phyloP scores from a whole-genome alignment of 2,113 vertebrate species.

The Chloroceryle aenea region DNA sequence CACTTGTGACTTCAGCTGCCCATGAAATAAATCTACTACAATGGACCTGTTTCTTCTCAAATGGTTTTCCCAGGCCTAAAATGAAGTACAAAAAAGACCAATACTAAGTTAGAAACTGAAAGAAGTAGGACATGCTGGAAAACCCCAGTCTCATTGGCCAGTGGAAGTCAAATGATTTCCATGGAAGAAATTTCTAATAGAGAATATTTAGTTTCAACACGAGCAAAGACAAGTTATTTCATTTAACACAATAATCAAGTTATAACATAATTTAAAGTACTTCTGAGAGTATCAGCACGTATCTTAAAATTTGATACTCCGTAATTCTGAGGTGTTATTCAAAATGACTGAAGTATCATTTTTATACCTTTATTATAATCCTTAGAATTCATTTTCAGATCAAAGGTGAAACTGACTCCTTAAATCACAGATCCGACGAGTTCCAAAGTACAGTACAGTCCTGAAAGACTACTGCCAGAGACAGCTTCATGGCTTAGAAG shows the following conservation, averaged over 20 bases:
- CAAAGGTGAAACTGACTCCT: not conserved
- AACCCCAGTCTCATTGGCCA: not conserved
- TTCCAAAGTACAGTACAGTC: not conserved
- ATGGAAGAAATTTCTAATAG: not conserved
- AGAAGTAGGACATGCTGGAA: not conserved
- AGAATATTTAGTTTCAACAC: not conserved
- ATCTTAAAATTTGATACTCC: not conserved
- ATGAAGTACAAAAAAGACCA: not conserved
- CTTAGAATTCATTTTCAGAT: not conserved
- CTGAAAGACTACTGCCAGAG: not conserved
- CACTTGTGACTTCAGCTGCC: constrained; percentile 97
- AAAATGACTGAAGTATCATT: not conserved
- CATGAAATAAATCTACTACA: constrained; percentile 97
- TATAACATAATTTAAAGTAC: not conserved
- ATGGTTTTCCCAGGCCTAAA: constrained; percentile 98
- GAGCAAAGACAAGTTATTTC: not conserved
- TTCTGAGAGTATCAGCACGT: not conserved
- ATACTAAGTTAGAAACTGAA: not conserved
- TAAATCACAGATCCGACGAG: not conserved
- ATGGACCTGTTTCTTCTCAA: constrained; percentile 96
- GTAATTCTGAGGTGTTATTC: not conserved
- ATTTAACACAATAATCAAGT: not conserved
- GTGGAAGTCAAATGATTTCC: not conserved
- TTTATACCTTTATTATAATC: not conserved
- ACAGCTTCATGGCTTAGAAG: not conserved